Conservation (phyloP, 2,888 invertebrate genomes). For the Gryllus longicercus region DNA sequence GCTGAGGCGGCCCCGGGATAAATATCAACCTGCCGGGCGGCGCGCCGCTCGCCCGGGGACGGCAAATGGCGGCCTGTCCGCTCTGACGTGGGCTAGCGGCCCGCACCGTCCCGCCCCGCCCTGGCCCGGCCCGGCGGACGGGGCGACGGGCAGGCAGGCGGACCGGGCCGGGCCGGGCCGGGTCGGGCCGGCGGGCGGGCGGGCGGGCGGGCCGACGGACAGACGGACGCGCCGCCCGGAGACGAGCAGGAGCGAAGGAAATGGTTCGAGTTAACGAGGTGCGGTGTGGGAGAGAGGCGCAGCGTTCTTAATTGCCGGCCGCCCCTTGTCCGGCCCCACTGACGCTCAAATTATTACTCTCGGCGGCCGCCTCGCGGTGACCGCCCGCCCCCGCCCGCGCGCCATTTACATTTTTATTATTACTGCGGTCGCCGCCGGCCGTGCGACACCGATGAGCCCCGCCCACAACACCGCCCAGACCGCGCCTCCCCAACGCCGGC, state of each 20-base stretch:
- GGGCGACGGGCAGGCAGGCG: not conserved
- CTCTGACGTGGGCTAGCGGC: not conserved
- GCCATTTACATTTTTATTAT: conserved; percentile 1
- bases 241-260: conserved; percentile 10
- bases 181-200: not conserved
- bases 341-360: conserved; percentile 17
- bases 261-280: not conserved
- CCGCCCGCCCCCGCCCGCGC: not conserved
- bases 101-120: not conserved
- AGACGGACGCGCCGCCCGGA: not conserved
- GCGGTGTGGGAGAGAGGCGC: conserved; percentile 6
- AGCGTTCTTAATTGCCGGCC: not conserved
- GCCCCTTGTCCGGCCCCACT: conserved; percentile 1
- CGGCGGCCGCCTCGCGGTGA: not conserved
- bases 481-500: too few relatives aligned
- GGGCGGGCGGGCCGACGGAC: not conserved
- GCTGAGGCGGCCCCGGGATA: not conserved
- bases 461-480: too few relatives aligned
- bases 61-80: conserved; percentile 1
- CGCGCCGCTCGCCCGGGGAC: not conserved
- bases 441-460: not conserved
- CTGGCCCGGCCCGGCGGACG: not conserved
- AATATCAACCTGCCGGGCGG: conserved; percentile 3
- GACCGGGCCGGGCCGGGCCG: not conserved
- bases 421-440: not conserved